Conservation (phyloP, 30 jellyfish, hydroid and myxozoan genomes). For the Haliclystus octoradiatus region DNA sequence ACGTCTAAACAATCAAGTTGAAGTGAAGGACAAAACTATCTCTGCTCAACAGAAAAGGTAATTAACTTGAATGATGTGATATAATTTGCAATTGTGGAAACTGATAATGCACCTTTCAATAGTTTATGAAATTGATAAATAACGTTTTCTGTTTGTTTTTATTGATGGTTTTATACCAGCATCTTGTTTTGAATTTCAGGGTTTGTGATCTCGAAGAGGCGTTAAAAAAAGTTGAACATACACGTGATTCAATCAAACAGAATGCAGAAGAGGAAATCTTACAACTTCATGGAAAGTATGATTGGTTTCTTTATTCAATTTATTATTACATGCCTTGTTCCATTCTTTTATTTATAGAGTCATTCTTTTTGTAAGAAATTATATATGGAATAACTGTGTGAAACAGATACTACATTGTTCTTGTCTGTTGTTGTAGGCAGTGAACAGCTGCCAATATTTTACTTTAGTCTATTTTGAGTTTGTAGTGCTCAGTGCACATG, state of each 20-base stretch:
- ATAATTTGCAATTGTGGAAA: not conserved
- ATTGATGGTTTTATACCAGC: too few species aligned
- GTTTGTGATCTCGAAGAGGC: slow-evolving; percentile 68
- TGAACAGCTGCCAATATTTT: too few species aligned
- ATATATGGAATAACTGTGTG: not conserved
- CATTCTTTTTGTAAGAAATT: too few species aligned
- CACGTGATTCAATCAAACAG: slow-evolving; percentile 53
- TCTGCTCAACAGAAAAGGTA: slow-evolving; percentile 71
- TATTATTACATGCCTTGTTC: not conserved
- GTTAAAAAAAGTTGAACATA: slow-evolving; percentile 67
- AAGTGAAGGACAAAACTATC: slow-evolving; percentile 73
- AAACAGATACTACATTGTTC: too few species aligned
- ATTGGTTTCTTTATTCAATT: not conserved
- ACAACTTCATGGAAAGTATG: slow-evolving; percentile 57
- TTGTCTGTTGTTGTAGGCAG: too few species aligned
- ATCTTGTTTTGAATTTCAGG: too few species aligned
- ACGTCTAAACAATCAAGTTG: slow-evolving; percentile 83
- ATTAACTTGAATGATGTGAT: not conserved
- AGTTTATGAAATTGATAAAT: too few species aligned
- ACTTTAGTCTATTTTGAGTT: too few species aligned
- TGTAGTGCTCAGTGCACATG: too few species aligned
- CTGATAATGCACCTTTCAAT: not conserved
- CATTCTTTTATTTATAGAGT: too few species aligned
- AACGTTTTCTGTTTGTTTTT: too few species aligned
- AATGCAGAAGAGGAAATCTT: slow-evolving; percentile 66